Percentiles rank a stretch among this genome's conserved stretches.
These are phyloP conservation scores for Polypedilum vanderplanki DNA, from an alignment of 1,140 invertebrate genomes.

Conservation along the genomic window DNA sequence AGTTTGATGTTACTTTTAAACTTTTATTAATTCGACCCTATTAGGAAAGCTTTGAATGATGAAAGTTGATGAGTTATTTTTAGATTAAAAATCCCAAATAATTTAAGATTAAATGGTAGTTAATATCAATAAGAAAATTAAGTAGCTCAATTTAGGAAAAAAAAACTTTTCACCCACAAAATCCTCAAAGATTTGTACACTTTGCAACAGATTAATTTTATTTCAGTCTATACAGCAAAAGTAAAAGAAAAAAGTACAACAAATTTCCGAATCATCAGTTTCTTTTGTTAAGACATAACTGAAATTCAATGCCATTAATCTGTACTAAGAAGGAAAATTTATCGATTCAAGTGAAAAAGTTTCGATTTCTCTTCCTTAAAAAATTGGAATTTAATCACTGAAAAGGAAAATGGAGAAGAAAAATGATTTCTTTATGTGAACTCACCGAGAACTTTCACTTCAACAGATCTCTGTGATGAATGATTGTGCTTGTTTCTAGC, in stretches of 20 bases:
- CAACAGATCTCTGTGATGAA: slow-evolving; percentile 50
- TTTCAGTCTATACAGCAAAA: too few species aligned
- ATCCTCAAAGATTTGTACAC: too few species aligned
- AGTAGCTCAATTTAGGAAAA: too few species aligned
- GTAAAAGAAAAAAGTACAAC: not conserved
- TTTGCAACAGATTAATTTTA: too few species aligned
- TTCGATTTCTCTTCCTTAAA: not conserved
- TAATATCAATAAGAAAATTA: too few species aligned
- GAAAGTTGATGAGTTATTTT: too few species aligned
- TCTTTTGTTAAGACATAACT: not conserved
- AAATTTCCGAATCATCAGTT: slow-evolving; percentile 25
- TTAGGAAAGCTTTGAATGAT: too few species aligned
- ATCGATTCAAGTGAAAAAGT: not conserved
- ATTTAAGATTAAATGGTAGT: too few species aligned
- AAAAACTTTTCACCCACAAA: too few species aligned
- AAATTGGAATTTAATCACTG: not conserved
- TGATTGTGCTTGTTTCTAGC: slow-evolving; percentile 56
- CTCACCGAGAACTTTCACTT: slow-evolving; percentile 53
- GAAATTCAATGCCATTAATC: slow-evolving; percentile 4
- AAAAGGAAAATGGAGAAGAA: slow-evolving; percentile 30
- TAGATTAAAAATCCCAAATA: too few species aligned
- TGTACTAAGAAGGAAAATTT: not conserved
- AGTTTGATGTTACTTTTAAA: too few species aligned
- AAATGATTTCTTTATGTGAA: slow-evolving; percentile 30
- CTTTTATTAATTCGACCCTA: too few species aligned